Percentiles rank a stretch among this genome's conserved stretches.
Conservation (phyloP, 2,797 vertebrate genomes). For the Siniperca obscura region DNA sequence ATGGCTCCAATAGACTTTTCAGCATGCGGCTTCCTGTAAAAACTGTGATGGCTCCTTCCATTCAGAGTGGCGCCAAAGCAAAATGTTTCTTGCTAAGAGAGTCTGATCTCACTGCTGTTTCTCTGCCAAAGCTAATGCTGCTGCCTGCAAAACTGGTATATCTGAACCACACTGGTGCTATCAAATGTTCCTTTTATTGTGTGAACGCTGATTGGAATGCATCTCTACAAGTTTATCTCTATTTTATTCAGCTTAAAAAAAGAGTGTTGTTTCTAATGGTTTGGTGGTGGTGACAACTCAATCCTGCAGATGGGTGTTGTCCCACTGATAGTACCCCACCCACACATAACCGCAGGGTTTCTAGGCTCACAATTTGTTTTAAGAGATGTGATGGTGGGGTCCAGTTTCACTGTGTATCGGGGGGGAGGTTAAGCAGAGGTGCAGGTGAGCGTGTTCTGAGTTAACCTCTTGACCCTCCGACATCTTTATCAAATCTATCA, state of each 20-base stretch:
- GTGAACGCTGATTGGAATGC: neutral
- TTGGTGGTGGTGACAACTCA: slow-evolving; percentile 14
- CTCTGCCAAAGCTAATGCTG: slow-evolving; percentile 37
- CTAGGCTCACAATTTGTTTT: slow-evolving; percentile 64
- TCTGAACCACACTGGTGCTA: slow-evolving; percentile 12
- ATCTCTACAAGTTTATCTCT: slow-evolving; percentile 1
- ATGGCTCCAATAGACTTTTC: slow-evolving; percentile 26
- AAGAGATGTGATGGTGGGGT: slow-evolving; percentile 45
- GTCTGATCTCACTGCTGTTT: slow-evolving; percentile 49
- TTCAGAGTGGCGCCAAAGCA: slow-evolving; percentile 38
- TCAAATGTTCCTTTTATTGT: slow-evolving; percentile 28
- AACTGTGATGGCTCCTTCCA: slow-evolving; percentile 23
- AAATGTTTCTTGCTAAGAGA: slow-evolving; percentile 54
- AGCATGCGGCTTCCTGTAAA: slow-evolving; percentile 34
- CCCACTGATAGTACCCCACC: slow-evolving; percentile 43
- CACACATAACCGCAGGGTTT: slow-evolving; percentile 31
- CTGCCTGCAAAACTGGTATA: slow-evolving; percentile 26
- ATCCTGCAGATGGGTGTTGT: slow-evolving; percentile 22
- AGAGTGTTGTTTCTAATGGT: neutral
- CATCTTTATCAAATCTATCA: slow-evolving; percentile 71
- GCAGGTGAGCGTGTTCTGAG: slow-evolving; percentile 57
- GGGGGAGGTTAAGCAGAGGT: slow-evolving; percentile 29
- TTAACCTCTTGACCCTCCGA: slow-evolving; percentile 73
- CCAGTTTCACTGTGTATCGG: slow-evolving; percentile 49
- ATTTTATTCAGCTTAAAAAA: neutral